These are phyloP conservation scores for Camponotus floridanus DNA, from an alignment of 1,140 invertebrate genomes.

Conservation along the genomic window DNA sequence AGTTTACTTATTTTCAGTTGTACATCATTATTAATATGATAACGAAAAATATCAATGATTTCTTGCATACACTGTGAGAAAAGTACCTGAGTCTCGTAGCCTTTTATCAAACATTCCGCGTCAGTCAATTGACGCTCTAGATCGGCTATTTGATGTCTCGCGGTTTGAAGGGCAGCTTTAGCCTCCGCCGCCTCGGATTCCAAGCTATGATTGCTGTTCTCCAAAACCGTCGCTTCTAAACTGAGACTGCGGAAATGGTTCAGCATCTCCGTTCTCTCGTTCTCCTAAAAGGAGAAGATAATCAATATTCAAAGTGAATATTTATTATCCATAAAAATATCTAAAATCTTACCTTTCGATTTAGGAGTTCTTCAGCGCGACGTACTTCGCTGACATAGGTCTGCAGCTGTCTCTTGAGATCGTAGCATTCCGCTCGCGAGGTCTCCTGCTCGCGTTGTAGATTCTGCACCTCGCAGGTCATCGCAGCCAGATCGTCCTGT, in stretches of 20 bases:
- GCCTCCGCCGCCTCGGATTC: conserved; percentile 90
- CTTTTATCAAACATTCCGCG: conserved; percentile 85
- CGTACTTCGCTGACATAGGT: conserved; percentile 91
- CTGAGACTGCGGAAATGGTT: conserved; percentile 91
- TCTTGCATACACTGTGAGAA: neutral
- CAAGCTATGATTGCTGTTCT: conserved; percentile 91
- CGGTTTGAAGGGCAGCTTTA: conserved; percentile 85
- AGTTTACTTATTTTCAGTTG: neutral
- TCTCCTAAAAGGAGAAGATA: conserved; percentile 85
- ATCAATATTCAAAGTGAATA: neutral
- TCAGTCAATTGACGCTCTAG: conserved; percentile 86
- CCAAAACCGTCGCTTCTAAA: conserved; percentile 90
- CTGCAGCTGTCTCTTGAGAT: conserved; percentile 90
- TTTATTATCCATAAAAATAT: neutral
- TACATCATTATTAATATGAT: neutral
- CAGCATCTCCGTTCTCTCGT: conserved; percentile 90
- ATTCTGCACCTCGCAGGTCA: conserved; percentile 85
- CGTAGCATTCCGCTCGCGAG: conserved; percentile 88
- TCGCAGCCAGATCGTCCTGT: conserved; percentile 88
- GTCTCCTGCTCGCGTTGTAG: conserved; percentile 88
- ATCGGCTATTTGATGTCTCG: conserved; percentile 86
- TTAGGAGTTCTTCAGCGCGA: conserved; percentile 89
- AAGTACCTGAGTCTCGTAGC: conserved; percentile 87
- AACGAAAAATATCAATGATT: neutral
- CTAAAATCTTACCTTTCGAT: conserved; percentile 87